Percentiles rank a stretch among this genome's conserved stretches.
Evolutionary conservation across 2,113 vertebrate genomes (phyloP).

Genomic region (Phainopepla nitens): DNA sequence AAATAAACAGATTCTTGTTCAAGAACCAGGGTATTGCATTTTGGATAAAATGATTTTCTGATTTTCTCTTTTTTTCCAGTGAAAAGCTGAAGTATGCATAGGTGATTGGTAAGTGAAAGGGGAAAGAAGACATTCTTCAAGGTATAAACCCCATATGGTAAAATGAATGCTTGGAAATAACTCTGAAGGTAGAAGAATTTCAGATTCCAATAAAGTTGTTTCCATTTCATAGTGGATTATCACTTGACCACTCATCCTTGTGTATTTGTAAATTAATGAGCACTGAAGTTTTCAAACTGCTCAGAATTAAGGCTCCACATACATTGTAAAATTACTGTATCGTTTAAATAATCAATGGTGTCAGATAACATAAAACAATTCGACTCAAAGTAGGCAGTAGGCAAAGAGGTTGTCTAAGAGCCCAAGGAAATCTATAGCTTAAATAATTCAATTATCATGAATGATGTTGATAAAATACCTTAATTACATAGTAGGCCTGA

Average conservation of each 20-base stretch:
- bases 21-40: background rate
- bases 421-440: background rate
- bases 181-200: background rate
- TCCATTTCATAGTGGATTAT: background rate
- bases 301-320: background rate
- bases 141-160: background rate
- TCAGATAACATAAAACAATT: background rate
- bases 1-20: background rate
- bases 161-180: background rate
- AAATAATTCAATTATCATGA: background rate
- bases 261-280: background rate
- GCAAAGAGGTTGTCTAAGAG: background rate
- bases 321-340: background rate
- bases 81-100: background rate
- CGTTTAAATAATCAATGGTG: background rate
- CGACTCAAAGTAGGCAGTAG: background rate
- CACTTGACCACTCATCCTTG: background rate
- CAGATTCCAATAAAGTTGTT: background rate
- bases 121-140: background rate
- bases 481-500: conserved; percentile 85
- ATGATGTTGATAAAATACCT: conserved; percentile 70
- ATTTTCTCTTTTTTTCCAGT: background rate
- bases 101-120: background rate
- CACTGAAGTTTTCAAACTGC: background rate
- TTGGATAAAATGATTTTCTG: background rate